A percentile compares a stretch with the other conserved stretches of the same genome.
Evolutionary conservation across 2,888 invertebrate genomes (phyloP).

Genomic region (Ormyrus pomaceus): DNA sequence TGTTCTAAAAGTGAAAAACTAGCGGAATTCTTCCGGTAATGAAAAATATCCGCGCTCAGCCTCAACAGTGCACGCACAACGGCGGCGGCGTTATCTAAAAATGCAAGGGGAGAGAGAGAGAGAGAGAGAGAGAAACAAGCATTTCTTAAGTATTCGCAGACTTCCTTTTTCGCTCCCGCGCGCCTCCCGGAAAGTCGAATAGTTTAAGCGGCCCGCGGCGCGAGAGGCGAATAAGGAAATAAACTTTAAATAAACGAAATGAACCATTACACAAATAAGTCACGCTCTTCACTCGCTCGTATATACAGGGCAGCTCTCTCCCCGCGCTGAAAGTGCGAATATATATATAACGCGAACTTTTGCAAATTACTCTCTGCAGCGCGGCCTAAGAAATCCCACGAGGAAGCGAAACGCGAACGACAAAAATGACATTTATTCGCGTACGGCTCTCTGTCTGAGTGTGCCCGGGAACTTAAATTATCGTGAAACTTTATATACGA

Average conservation of each 20-base stretch:
- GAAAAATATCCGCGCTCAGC: conserved; percentile 38
- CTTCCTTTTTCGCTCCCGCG: neutral
- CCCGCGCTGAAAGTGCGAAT: conserved; percentile 29
- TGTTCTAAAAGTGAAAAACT: conserved; percentile 35
- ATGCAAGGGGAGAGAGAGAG: conserved; percentile 24
- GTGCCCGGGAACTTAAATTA: conserved; percentile 34
- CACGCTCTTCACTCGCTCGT: conserved; percentile 40
- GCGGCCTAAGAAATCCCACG: conserved; percentile 38
- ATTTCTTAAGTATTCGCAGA: conserved; percentile 26
- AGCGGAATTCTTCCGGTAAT: conserved; percentile 41
- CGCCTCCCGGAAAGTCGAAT: conserved; percentile 3
- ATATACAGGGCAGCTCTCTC: conserved; percentile 16
- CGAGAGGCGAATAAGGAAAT: conserved; percentile 16
- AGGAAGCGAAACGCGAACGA: conserved; percentile 26
- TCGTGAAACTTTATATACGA: conserved; percentile 20
- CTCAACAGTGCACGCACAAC: conserved; percentile 18
- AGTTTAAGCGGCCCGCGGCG: neutral
- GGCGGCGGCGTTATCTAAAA: conserved; percentile 20
- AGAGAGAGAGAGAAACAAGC: neutral
- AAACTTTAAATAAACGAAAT: conserved; percentile 47
- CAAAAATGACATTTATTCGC: conserved; percentile 50
- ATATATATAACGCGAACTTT: conserved; percentile 30
- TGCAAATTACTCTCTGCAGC: conserved; percentile 39
- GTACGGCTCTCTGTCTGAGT: neutral
- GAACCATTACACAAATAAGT: conserved; percentile 53